Base-by-base conservation (phyloP, 2,888 invertebrate species). In the Pachymerium ferrugineum region DNA sequence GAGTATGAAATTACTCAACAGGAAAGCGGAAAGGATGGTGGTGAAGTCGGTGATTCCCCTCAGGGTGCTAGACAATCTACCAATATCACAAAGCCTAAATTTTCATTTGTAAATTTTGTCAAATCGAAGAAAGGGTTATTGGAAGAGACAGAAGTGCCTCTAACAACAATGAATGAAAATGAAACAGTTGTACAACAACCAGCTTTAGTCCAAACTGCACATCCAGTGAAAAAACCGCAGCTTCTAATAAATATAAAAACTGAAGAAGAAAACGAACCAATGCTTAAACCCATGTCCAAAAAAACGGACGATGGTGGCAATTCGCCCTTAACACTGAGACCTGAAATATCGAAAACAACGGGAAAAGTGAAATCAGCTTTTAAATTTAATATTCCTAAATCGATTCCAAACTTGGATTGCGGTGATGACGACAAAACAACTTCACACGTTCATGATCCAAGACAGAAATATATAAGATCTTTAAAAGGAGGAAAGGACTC, bases 31-130 rank as follows among this genome's bases (percentile, higher is more conserved):
- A n/a, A 10, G 10, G 10, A 22, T 68, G 6, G 25, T 5, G 19
- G 28, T 4, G n/a, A 25, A 19, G 8, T n/a, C n/a, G n/a, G n/a
- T n/a, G 33, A 38, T 35, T 35, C 33, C 71, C 35, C n/a, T 16
- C 22, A 72, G 47, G 19, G 19, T 73, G 22, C 29, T n/a, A 10
- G 19, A 30, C 29, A 30, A 67, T 22, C 54, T 16, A 5, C 62
- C 25, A 31, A 10, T 62, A 62, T 8, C 19, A 1, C 33, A 6
- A 70, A 70, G 16, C 70, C 47, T 10, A 70, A 74, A 19, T 74
- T 74, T 70, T 74, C 74, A 10, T 74, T 74, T 47, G 74, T 74
- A 1, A 22, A 22, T 29, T 74, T 74, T 47, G 70, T 74, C 10
- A 74, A 74, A 30, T 74, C 70, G 22, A 70, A 74, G 42, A 70